phyloP scores from a whole-genome alignment of 2,888 invertebrate genomes.

The Idaea dimidiata region DNA sequence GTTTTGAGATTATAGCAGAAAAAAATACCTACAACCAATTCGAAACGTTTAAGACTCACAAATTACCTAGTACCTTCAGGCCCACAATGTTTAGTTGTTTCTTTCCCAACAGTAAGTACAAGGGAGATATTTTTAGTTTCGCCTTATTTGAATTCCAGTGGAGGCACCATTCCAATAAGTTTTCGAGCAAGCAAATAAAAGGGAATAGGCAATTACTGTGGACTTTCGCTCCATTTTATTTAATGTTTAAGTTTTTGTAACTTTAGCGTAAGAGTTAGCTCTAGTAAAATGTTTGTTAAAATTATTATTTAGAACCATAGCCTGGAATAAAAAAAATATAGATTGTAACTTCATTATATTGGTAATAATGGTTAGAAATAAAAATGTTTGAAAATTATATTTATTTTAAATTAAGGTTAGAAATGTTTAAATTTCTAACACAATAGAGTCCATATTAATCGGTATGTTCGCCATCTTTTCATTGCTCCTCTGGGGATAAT shows the following conservation, averaged over 20 bases:
- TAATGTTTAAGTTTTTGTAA: constrained; percentile 22
- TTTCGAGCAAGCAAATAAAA: constrained; percentile 29
- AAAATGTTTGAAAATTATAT: too few relatives aligned
- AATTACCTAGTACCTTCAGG: neutral
- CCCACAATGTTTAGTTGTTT: constrained; percentile 16
- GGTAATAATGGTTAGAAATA: too few relatives aligned
- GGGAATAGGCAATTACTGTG: constrained; percentile 26
- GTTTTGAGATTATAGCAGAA: neutral
- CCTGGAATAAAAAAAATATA: neutral
- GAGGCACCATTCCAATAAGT: constrained; percentile 30
- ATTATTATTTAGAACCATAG: neutral
- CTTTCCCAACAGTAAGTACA: constrained; percentile 10
- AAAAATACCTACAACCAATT: neutral
- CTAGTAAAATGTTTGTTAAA: neutral
- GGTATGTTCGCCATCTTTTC: neutral
- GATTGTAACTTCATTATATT: neutral
- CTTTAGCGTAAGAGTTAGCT: constrained; percentile 12
- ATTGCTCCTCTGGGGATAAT: neutral
- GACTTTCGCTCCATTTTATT: constrained; percentile 24
- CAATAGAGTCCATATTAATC: neutral
- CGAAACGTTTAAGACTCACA: neutral
- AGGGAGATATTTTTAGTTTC: constrained; percentile 22
- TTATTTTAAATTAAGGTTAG: too few relatives aligned
- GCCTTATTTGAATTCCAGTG: constrained; percentile 31
- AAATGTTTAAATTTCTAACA: too few relatives aligned